phyloP scores from a whole-genome alignment of 2,888 invertebrate genomes.

The Heliconius hortense region DNA sequence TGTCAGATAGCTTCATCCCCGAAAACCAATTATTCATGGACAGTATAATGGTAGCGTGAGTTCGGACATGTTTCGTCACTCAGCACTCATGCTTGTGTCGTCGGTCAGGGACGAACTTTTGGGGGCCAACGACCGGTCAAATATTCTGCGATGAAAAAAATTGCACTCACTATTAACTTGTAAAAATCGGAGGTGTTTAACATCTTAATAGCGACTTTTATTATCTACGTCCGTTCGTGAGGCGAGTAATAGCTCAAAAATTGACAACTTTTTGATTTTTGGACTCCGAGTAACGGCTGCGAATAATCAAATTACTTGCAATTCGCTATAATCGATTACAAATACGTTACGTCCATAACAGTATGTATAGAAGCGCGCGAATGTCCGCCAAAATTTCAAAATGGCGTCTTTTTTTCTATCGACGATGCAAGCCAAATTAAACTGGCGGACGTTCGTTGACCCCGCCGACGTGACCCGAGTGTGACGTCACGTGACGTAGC shows the following conservation, averaged over 20 bases:
- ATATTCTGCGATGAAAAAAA: constrained; percentile 68
- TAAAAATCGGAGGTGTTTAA: constrained; percentile 44
- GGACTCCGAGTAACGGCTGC: constrained; percentile 31
- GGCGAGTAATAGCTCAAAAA: constrained; percentile 33
- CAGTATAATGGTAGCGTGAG: constrained; percentile 43
- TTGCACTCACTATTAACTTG: constrained; percentile 60
- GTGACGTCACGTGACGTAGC: constrained; percentile 64
- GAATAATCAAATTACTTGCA: constrained; percentile 36
- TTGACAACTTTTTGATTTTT: constrained; percentile 26
- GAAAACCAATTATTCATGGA: constrained; percentile 45
- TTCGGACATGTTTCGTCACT: constrained; percentile 59
- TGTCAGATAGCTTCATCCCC: constrained; percentile 42
- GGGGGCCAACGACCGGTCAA: constrained; percentile 72
- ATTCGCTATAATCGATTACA: constrained; percentile 35
- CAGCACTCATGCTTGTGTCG: constrained; percentile 50
- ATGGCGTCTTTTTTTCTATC: constrained; percentile 62
- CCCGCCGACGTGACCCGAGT: constrained; percentile 55
- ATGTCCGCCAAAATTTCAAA: constrained; percentile 53
- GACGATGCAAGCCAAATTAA: constrained; percentile 71
- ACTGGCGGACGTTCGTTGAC: constrained; percentile 77
- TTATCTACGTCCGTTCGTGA: constrained; percentile 34
- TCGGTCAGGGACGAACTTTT: constrained; percentile 67
- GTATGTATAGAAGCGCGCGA: constrained; percentile 42
- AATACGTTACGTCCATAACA: constrained; percentile 28
- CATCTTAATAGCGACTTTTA: constrained; percentile 48